phyloP scores from a whole-genome alignment of 2,113 vertebrate species.

The Oryzias javanicus region DNA sequence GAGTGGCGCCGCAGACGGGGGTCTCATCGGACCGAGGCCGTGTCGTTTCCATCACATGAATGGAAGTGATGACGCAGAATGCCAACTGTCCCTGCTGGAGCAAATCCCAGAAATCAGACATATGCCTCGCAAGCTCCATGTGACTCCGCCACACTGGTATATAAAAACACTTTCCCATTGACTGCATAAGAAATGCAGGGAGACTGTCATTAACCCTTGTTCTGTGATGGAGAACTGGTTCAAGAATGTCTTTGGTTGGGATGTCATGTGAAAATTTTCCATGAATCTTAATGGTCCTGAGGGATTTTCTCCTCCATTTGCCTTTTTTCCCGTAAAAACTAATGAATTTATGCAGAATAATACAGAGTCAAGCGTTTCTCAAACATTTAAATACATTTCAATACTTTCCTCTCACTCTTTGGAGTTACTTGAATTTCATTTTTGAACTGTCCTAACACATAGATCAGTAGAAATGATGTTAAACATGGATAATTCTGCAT shows the following conservation, averaged over 20 bases:
- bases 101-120: slow-evolving; percentile 68
- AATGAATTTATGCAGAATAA: slow-evolving; percentile 12
- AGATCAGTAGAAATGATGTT: too few relatives aligned
- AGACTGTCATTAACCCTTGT: slow-evolving; percentile 23
- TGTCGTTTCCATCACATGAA: slow-evolving; percentile 47
- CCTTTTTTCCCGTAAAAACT: slow-evolving; percentile 1
- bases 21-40: slow-evolving; percentile 17
- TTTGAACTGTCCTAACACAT: too few relatives aligned
- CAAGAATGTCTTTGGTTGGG: slow-evolving; percentile 7
- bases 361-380: neutral
- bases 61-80: slow-evolving; percentile 68
- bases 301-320: neutral
- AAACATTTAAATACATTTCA: neutral
- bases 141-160: slow-evolving; percentile 53
- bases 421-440: too few relatives aligned
- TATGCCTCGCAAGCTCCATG: slow-evolving; percentile 45
- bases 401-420: too few relatives aligned
- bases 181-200: slow-evolving; percentile 4
- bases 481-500: too few relatives aligned
- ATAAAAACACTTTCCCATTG: slow-evolving; percentile 55
- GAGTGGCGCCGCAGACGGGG: slow-evolving; percentile 6
- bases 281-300: neutral
- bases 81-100: slow-evolving; percentile 76
- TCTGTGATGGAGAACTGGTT: slow-evolving; percentile 26
- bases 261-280: slow-evolving; percentile 20